Evolutionary conservation across 2,888 invertebrate species (phyloP), one percentile per base, ranked within the genome.

Genomic region (Operophtera brumata): DNA sequence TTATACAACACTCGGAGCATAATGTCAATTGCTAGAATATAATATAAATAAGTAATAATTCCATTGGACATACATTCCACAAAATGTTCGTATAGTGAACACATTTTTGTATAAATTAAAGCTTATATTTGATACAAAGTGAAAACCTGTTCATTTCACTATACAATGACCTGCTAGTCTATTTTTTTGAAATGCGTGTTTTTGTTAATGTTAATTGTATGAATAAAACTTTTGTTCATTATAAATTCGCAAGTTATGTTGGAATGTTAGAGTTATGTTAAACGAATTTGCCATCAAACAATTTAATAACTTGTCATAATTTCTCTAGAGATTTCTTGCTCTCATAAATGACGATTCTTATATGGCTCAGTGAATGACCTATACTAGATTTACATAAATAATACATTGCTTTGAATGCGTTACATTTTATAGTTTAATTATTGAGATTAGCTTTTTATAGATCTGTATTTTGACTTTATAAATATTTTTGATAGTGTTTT

Each of bases 361-460:
- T 20, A 20, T 20, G 4, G 20, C 2, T 20, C 2, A 20, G 20
- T 25, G n/a, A 20, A 39, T 7, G 28, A 6, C 6, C 28, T 28
- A 30, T 30, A 30, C 26, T 20, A 25, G 10, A 37, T 9, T 12
- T 37, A 10, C n/a, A 25, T 67, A 67, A 67, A 67, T 64, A 64
- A 65, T 65, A 70, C 65, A 67, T 67, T 65, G 59, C 12, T 45
- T 55, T 57, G 47, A 53, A 37, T 47, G 35, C 54, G 51, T 62
- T 51, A 30, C 50, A 56, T 54, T 43, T 28, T 25, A 48, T 39
- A 49, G 20, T 48, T 47, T 51, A 47, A 43, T 40, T 51, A 47
- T 54, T 53, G 65, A 63, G 65, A 63, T 65, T 63, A 61, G 7
- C 12, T 57, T 49, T 52, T 61, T 40, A 58, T 57, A 57, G 64